phyloP scores from a whole-genome alignment of 2,888 invertebrate species.

The Thumatha senex region DNA sequence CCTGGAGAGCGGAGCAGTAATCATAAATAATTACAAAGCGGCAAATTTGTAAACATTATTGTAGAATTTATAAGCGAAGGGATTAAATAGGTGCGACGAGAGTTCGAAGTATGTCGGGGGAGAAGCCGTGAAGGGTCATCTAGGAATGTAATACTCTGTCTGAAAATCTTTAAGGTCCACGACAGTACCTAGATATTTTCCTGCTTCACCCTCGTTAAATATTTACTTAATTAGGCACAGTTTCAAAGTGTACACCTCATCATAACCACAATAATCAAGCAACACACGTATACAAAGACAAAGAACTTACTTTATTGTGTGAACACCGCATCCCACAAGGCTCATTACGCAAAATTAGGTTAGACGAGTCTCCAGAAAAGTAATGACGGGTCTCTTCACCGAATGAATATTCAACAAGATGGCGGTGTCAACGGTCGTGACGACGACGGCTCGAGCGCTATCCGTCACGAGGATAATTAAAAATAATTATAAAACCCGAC shows the following conservation, averaged over 20 bases:
- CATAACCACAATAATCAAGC: slow-evolving; percentile 41
- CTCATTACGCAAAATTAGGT: slow-evolving; percentile 72
- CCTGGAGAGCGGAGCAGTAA: too few relatives aligned
- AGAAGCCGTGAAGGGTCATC: too few relatives aligned
- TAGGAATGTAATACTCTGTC: too few relatives aligned
- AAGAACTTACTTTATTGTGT: slow-evolving; percentile 53
- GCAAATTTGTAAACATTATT: too few relatives aligned
- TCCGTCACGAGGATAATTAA: slow-evolving; percentile 61
- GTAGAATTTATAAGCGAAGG: too few relatives aligned
- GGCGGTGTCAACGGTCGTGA: slow-evolving; percentile 37
- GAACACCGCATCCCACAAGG: slow-evolving; percentile 52
- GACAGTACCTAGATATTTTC: too few relatives aligned
- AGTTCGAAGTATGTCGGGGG: too few relatives aligned
- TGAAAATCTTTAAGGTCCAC: too few relatives aligned
- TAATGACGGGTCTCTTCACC: slow-evolving; percentile 57
- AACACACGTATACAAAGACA: slow-evolving; percentile 39
- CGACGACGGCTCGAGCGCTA: slow-evolving; percentile 22
- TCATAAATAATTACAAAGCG: too few relatives aligned
- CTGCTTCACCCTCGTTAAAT: too few relatives aligned
- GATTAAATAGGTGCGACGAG: too few relatives aligned
- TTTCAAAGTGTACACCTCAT: slow-evolving; percentile 7
- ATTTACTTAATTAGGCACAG: too few relatives aligned
- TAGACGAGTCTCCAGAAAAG: slow-evolving; percentile 63
- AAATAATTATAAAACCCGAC: slow-evolving; percentile 63
- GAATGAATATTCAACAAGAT: slow-evolving; percentile 69